Percentiles rank a stretch among this genome's conserved stretches.
These are phyloP conservation scores for Gadopsis bispinosus DNA, from an alignment of 2,797 vertebrate species.

Conservation along the genomic window DNA sequence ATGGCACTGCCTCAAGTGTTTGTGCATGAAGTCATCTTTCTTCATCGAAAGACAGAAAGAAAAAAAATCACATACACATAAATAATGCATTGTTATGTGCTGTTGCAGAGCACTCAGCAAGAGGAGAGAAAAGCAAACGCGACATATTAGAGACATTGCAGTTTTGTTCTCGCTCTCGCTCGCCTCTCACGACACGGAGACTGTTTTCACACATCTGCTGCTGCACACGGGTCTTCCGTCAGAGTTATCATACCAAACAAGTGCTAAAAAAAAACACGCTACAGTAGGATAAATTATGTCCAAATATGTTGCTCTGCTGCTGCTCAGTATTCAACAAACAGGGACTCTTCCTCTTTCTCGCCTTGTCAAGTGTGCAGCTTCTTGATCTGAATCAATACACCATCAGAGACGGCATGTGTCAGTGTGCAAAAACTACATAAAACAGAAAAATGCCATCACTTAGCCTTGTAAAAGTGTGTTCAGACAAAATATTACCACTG, in stretches of 20 bases:
- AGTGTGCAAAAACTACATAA: conserved; percentile 13
- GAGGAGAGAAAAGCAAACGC: conserved; percentile 60
- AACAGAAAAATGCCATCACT: conserved; percentile 19
- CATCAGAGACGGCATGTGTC: conserved; percentile 22
- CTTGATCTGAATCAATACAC: conserved; percentile 37
- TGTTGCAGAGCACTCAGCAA: conserved; percentile 65
- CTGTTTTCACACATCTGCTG: conserved; percentile 72
- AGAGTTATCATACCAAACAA: conserved; percentile 53
- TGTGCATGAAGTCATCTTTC: conserved; percentile 58
- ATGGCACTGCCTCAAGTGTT: conserved; percentile 32
- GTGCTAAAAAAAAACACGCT: conserved; percentile 34
- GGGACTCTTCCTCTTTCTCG: conserved; percentile 26
- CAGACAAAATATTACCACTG: too few species aligned
- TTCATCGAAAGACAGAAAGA: conserved; percentile 30
- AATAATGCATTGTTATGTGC: conserved; percentile 74
- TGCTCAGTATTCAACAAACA: conserved; percentile 42
- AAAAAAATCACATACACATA: conserved; percentile 62
- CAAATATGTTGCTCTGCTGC: conserved; percentile 19
- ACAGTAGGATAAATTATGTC: conserved; percentile 47
- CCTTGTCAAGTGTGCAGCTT: conserved; percentile 19
- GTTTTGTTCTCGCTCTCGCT: conserved; percentile 73
- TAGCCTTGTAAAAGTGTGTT: background rate
- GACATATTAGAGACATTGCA: conserved; percentile 70
- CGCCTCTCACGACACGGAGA: conserved; percentile 55
- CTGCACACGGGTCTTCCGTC: conserved; percentile 57